Base-by-base conservation (phyloP, 2,113 vertebrate genomes). In the Onychostoma macrolepis region DNA sequence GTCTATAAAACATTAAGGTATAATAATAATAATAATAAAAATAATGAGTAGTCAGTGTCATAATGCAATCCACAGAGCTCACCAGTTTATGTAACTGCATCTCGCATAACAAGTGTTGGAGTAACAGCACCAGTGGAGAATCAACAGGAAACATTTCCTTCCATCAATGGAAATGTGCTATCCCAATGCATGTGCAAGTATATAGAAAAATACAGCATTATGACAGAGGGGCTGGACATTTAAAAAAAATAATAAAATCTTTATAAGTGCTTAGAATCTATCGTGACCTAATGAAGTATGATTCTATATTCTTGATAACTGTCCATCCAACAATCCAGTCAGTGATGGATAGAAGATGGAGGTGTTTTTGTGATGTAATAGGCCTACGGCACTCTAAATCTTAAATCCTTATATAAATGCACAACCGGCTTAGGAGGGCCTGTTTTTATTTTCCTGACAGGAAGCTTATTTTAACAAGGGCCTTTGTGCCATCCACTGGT, bases 401-500 rank as follows among this genome's bases (percentile, higher is more conserved):
- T n/a, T 24, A 6, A 74, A 75, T 75, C 71, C 71, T 43, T 75
- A 75, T 13, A 43, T 75, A 75, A 75, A 75, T 75, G 11, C 38
- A 74, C 36, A n/a, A n/a, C 71, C 11, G 11, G 71, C 71, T 75
- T 75, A 75, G 7, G 24, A 7, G 38, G 10, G 38, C 71, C 12
- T n/a, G 71, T n/a, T 26, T 74, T 75, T 43, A 75, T 75, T 75
- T 75, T 26, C 11, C 38, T 75, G 71, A 13, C 11, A 43, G 71
- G 71, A 75, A 26, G 71, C 24, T 75, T 75, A 75, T 75, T 75
- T 75, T 75, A 75, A 75, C 11, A 75, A 43, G 71, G 36, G 71
- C 38, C 43, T 41, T 43, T 74, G 71, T 41, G 38, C 24, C 38
- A 4, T 43, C 11, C 71, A n/a, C 38, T 26, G 24, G 21, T 43